Conservation (phyloP, 2,797 vertebrate species). For the Aeoliscus strigatus region DNA sequence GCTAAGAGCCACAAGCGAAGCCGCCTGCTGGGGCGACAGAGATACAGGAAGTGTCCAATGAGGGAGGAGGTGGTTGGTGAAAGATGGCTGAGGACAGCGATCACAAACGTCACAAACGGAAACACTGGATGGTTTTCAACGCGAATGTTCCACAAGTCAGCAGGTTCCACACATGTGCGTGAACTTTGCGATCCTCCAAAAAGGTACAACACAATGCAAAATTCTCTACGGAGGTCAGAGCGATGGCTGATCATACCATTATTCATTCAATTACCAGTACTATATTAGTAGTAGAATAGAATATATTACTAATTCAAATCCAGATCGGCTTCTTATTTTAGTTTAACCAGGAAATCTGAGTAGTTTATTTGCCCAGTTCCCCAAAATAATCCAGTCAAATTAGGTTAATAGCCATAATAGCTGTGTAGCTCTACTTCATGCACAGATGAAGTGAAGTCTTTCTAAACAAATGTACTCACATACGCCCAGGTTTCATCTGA, state of each 20-base stretch:
- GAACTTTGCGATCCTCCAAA: too few relatives aligned
- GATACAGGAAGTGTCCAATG: constrained; percentile 39
- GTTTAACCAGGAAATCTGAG: neutral
- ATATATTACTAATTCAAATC: too few relatives aligned
- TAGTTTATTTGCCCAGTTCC: neutral
- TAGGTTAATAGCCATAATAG: constrained; percentile 1
- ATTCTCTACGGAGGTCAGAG: too few relatives aligned
- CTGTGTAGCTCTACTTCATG: neutral
- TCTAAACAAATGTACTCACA: constrained; percentile 28
- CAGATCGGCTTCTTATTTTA: too few relatives aligned
- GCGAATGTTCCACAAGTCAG: too few relatives aligned
- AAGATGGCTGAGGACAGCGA: constrained; percentile 19
- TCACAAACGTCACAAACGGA: neutral
- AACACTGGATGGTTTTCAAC: too few relatives aligned
- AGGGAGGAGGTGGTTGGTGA: constrained; percentile 9
- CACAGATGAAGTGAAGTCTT: constrained; percentile 30
- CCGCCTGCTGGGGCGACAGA: constrained; percentile 31
- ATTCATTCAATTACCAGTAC: too few relatives aligned
- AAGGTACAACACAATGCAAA: too few relatives aligned
- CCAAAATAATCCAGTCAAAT: neutral
- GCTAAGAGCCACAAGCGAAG: constrained; percentile 53
- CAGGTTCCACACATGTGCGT: too few relatives aligned
- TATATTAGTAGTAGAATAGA: too few relatives aligned
- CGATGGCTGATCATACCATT: too few relatives aligned
- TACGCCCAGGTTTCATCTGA: constrained; percentile 28